A percentile compares a stretch with the other conserved stretches of the same genome.
Evolutionary conservation across 2,797 vertebrate species (phyloP).

Genomic region (Periparus ater): DNA sequence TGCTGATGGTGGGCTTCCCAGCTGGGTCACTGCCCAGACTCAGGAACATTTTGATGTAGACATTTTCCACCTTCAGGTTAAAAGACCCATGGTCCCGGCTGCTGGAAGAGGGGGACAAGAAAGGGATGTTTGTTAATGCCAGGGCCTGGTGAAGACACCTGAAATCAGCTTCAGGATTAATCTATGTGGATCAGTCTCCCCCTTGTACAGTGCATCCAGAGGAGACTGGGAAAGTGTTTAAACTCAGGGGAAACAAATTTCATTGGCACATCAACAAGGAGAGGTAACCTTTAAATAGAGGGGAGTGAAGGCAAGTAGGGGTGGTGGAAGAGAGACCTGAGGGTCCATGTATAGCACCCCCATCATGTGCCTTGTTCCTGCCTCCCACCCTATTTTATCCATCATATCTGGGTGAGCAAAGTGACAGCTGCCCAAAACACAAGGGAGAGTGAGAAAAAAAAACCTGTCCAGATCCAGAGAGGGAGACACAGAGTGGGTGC

Average conservation of each 20-base stretch:
- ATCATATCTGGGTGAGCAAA: neutral
- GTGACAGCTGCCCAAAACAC: neutral
- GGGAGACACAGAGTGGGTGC: fast-evolving
- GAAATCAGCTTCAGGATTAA: neutral
- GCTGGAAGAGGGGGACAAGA: fast-evolving
- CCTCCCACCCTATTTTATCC: neutral
- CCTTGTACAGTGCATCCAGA: neutral
- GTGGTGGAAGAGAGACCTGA: neutral
- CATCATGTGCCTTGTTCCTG: fast-evolving
- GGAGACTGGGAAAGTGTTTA: neutral
- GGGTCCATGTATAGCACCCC: neutral
- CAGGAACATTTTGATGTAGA: conserved; percentile 47
- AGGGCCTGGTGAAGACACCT: neutral
- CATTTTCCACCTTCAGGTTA: conserved; percentile 12
- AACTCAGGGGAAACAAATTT: neutral
- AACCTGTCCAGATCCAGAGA: neutral
- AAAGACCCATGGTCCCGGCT: conserved; percentile 35
- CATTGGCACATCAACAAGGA: neutral
- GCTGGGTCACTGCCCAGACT: conserved; percentile 10
- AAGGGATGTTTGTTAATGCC: neutral
- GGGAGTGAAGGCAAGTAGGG: neutral
- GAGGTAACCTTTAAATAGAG: neutral
- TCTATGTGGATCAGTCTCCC: neutral
- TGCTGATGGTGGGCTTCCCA: conserved; percentile 47
- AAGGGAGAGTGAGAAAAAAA: neutral